Base-by-base conservation (phyloP, 2,797 vertebrate species). In the Enteromius afrohamiltoni region DNA sequence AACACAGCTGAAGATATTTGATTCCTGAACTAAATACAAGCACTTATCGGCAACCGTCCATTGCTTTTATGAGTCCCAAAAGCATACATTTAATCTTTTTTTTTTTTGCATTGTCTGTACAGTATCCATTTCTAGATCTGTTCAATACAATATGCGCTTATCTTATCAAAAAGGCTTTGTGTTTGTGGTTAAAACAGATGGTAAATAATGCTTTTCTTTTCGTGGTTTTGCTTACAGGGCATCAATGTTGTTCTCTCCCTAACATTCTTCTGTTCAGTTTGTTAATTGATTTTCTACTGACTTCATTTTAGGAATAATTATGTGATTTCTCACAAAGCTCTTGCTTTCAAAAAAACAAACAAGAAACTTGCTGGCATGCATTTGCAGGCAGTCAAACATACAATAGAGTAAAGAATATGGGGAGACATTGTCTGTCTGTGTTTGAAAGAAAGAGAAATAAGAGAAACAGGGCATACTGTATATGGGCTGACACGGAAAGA, bases 221-320 rank as follows among this genome's bases (percentile, higher is more conserved):
- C 29, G 16, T 26, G 40, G 31, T 80, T 80, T 58, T 60, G 37
- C 40, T 71, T 60, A 71, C 37, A 47, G 26, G 47, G 53, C 37
- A 74, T 81, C 7, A 64, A 21, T 71, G 40, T 85, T 84, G 78
- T 82, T 58, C 67, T 65, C 67, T 64, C 70, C 34, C 47, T 77
- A 53, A 53, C 64, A 73, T 26, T 49, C 19, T 17, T 80, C 53
- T 70, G 82, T 82, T 26, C 68, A 55, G 58, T 29, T 51, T 47
- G 42, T 40, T 85, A 55, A 85, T 78, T 81, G 60, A 84, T 82
- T 87, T 85, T 83, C 51, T 73, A 83, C 78, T 83, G 47, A 64
- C 67, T 69, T 74, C 0, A 76, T 80, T 87, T 73, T 81, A 55
- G 71, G 29, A 87, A 65, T 85, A 85, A 83, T 83, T 85, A 34